Percentiles rank a stretch among this genome's conserved stretches.
phyloP scores from a whole-genome alignment of 2,797 vertebrate species.

The Sciurus carolinensis region DNA sequence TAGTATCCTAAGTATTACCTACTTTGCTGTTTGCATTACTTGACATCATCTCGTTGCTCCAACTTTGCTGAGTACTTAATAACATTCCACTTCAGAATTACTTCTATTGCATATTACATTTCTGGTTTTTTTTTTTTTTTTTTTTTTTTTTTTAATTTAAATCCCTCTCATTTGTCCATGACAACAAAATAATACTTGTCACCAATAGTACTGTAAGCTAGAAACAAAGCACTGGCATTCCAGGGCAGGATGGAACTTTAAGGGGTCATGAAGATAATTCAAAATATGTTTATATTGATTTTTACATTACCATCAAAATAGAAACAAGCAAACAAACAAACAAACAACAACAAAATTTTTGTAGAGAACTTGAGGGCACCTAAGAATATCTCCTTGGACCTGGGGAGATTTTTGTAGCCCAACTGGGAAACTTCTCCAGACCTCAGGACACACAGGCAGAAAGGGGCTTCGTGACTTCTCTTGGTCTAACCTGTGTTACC shows the following conservation, averaged over 20 bases:
- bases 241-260: background rate
- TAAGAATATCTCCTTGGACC: background rate
- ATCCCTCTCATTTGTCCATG: background rate
- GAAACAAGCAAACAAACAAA: background rate
- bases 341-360: background rate
- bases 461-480: background rate
- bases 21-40: background rate
- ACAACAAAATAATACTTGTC: background rate
- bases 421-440: background rate
- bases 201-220: background rate
- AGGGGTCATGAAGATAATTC: background rate
- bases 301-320: background rate
- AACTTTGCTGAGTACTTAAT: background rate
- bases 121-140: background rate
- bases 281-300: slow-evolving; percentile 35
- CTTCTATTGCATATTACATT: background rate
- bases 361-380: background rate
- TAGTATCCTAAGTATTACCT: background rate
- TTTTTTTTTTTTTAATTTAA: too few species aligned
- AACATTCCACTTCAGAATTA: background rate
- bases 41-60: background rate
- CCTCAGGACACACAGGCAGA: background rate
- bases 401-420: background rate
- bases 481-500: background rate
- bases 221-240: background rate